These are phyloP conservation scores for Hypotaenidia okinawae DNA, from an alignment of 2,797 vertebrate genomes.

Conservation along the genomic window DNA sequence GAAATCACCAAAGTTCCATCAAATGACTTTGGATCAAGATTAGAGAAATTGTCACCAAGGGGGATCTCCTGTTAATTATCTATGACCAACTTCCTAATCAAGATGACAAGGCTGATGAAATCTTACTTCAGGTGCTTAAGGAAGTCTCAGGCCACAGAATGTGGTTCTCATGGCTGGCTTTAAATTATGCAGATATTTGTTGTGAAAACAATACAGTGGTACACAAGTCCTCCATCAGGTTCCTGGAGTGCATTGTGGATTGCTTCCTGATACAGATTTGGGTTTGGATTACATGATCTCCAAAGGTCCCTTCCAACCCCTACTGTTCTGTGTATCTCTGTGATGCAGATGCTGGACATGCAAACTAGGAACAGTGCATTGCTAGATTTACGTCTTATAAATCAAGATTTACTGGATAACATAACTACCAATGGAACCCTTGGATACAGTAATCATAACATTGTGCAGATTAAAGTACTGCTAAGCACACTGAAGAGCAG, in stretches of 20 bases:
- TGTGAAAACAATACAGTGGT: background rate
- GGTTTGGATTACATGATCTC: too few species aligned
- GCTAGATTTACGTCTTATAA: background rate
- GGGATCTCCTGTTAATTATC: background rate
- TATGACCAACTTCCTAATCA: background rate
- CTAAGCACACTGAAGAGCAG: background rate
- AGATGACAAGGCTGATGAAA: background rate
- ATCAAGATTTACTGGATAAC: background rate
- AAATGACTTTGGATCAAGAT: background rate
- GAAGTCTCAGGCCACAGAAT: background rate
- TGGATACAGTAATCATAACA: background rate
- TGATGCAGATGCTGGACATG: background rate
- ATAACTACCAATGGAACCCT: background rate
- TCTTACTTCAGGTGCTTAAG: background rate
- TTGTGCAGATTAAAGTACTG: background rate
- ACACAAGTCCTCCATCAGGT: background rate
- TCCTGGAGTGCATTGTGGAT: background rate
- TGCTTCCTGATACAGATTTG: background rate
- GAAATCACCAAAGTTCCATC: accelerated
- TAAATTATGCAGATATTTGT: background rate
- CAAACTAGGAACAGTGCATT: accelerated
- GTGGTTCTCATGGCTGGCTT: background rate
- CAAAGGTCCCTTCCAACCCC: too few species aligned
- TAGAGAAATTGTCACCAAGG: background rate
- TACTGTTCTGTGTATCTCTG: too few species aligned